Evolutionary conservation across 1,140 invertebrate genomes (phyloP), one percentile per base, ranked within the genome.

Genomic region (Drosophila lacteicornis): DNA sequence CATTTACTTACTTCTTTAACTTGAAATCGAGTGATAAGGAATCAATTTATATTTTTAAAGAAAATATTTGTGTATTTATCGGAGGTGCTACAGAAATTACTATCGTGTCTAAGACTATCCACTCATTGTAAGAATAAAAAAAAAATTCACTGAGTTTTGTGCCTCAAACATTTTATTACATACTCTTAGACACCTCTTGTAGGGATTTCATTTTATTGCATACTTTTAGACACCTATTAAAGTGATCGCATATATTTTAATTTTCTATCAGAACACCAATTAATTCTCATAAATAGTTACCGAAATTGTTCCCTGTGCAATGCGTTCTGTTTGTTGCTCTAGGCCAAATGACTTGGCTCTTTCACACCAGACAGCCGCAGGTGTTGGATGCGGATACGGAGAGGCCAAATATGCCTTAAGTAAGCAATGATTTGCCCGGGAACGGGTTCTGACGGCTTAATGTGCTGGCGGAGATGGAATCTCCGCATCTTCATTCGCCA

Each of bases 321-420:
- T 12, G 36, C 27, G 46, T 56, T 56, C 15, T 68, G 62, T 69
- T 63, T 66, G 80, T 76, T 70, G 80, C 49, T 66, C 42, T 77
- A 57, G 38, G 59, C 22, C 84, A 90, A 84, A 90, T 79, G 85
- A 79, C 19, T 90, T 62, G 15, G 59, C 50, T 90, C 84, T 70
- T 68, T 77, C 68, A 53, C 69, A 81, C 55, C 57, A 71, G 50
- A 43, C 75, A 60, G 61, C 69, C 69, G 66, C 81, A 69, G 82
- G 73, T 80, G 80, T 45, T 53, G 22, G 62, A 25, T 45, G 63
- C 62, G 61, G 50, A 58, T 75, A 27, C 15, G 43, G 33, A 22
- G 33, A 38, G 51, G 49, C 43, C 17, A 80, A 74, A 65, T 67
- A 87, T 88, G 77, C 55, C 68, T 83, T 80, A 83, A 88, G 61